A percentile compares a stretch with the other conserved stretches of the same genome.
These are phyloP conservation scores for Drosophila meridiana DNA, from an alignment of 2,888 invertebrate species.

Conservation along the genomic window DNA sequence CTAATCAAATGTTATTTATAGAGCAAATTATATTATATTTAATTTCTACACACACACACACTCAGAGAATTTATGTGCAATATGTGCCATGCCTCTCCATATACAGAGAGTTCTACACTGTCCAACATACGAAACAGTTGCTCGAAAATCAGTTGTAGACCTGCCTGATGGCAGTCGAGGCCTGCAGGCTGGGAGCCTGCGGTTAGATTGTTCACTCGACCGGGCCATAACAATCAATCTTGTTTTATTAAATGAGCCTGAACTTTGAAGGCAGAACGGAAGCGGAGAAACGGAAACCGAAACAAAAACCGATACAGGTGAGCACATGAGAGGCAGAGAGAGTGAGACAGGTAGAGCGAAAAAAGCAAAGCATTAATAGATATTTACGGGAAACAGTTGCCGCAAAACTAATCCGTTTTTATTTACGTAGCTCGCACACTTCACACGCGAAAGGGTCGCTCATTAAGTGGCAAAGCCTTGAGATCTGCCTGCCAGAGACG, in stretches of 20 bases:
- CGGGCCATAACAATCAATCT: conserved; percentile 72
- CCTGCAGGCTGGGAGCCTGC: conserved; percentile 28
- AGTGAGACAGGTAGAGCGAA: not conserved
- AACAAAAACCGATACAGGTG: conserved; percentile 38
- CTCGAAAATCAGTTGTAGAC: conserved; percentile 61
- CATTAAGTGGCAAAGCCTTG: conserved; percentile 64
- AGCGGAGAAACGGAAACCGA: conserved; percentile 4
- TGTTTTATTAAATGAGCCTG: conserved; percentile 59
- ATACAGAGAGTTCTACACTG: not conserved
- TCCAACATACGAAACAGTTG: conserved; percentile 20
- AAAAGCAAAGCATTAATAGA: conserved; percentile 60
- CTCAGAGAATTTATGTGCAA: conserved; percentile 11
- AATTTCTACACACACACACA: conserved; percentile 9
- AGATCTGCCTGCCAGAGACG: conserved; percentile 14
- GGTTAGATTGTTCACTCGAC: conserved; percentile 37
- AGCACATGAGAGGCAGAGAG: not conserved
- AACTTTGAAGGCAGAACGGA: conserved; percentile 12
- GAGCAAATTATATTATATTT: conserved; percentile 8
- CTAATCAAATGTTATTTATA: conserved; percentile 16
- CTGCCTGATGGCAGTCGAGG: conserved; percentile 21
- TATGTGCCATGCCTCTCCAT: conserved; percentile 47
- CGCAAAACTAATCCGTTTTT: conserved; percentile 68
- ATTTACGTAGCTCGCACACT: conserved; percentile 66
- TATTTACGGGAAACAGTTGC: conserved; percentile 41
- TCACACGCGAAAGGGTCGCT: conserved; percentile 54